Conservation (phyloP, 2,888 invertebrate species). For the Cryptus viduatorius region DNA sequence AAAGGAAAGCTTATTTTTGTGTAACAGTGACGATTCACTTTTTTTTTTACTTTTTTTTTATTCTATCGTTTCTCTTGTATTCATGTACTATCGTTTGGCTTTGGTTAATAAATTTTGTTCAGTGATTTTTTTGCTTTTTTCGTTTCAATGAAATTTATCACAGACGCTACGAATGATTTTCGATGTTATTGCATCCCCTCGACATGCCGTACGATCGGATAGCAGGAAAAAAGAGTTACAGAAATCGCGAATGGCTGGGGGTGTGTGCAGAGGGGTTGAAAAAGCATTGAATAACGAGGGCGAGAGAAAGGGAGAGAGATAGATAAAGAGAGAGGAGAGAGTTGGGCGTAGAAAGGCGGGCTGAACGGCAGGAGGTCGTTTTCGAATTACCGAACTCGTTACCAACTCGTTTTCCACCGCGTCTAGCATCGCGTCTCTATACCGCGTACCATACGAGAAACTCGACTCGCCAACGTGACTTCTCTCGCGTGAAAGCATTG, state of each 20-base stretch:
- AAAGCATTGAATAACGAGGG: slow-evolving; percentile 63
- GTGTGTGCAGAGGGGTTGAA: neutral
- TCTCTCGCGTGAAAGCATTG: slow-evolving; percentile 5
- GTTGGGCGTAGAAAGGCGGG: slow-evolving; percentile 37
- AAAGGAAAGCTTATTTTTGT: slow-evolving; percentile 44
- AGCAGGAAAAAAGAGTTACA: neutral
- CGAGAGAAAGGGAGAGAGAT: neutral
- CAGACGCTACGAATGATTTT: too few relatives aligned
- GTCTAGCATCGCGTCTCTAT: slow-evolving; percentile 64
- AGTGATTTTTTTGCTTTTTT: neutral
- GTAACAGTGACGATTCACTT: slow-evolving; percentile 33
- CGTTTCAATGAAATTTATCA: too few relatives aligned
- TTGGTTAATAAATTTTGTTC: neutral
- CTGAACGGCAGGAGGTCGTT: slow-evolving; percentile 62
- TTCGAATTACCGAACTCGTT: slow-evolving; percentile 72
- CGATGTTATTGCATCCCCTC: neutral
- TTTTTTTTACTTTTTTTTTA: neutral
- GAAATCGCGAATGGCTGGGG: neutral
- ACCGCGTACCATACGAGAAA: slow-evolving; percentile 40
- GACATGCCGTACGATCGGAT: neutral
- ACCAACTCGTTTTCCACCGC: slow-evolving; percentile 70
- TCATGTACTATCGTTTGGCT: neutral
- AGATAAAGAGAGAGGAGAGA: slow-evolving; percentile 28
- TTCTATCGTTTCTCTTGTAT: neutral
- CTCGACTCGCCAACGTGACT: slow-evolving; percentile 42